Evolutionary conservation across 1,140 invertebrate species (phyloP).

Genomic region (Amyelois transitella): DNA sequence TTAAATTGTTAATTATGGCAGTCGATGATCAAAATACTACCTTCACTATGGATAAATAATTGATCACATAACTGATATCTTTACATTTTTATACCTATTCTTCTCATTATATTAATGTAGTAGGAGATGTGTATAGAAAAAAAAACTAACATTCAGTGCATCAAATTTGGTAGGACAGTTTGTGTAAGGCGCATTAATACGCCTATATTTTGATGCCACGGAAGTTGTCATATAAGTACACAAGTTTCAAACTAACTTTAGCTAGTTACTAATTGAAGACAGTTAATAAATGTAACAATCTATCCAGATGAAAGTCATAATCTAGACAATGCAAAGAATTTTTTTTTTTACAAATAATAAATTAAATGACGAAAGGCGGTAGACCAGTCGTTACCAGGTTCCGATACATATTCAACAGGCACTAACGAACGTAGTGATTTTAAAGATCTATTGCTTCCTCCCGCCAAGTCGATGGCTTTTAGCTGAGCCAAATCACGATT

Average conservation of each 20-base stretch:
- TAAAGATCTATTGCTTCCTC: background rate
- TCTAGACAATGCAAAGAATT: no score
- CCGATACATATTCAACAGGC: background rate
- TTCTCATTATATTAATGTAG: no score
- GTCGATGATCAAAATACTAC: background rate
- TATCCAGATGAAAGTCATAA: no score
- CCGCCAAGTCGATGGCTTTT: background rate
- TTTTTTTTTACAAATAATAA: no score
- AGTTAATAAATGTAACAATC: no score
- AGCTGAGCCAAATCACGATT: background rate
- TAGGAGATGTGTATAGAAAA: no score
- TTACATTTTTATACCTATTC: background rate
- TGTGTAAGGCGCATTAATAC: no score
- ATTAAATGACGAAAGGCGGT: background rate
- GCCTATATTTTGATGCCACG: no score
- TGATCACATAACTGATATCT: background rate
- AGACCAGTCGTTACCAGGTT: background rate
- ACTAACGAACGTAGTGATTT: background rate
- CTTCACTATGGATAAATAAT: background rate
- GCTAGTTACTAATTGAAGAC: background rate
- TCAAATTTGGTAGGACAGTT: no score
- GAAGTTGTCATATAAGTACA: no score
- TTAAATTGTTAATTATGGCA: background rate
- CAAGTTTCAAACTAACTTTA: no score
- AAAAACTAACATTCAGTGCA: no score